These are phyloP conservation scores for Dinomys branickii DNA, from an alignment of 2,113 vertebrate genomes.

Conservation along the genomic window DNA sequence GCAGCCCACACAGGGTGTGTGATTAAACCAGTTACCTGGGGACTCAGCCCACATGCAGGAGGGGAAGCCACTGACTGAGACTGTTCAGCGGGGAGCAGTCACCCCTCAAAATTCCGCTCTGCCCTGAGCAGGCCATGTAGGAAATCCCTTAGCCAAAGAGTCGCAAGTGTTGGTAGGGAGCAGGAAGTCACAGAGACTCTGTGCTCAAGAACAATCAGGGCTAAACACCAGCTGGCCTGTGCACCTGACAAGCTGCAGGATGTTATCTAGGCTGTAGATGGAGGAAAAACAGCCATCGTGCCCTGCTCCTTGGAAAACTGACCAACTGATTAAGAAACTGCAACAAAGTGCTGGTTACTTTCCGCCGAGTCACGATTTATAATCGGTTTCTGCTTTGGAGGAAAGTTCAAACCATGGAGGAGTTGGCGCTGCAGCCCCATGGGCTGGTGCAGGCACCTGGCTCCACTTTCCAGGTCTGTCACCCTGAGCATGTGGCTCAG, in stretches of 20 bases:
- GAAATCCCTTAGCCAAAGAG: background rate
- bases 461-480: background rate
- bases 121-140: background rate
- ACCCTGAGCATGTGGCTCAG: background rate
- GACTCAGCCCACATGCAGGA: background rate
- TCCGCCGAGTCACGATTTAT: background rate
- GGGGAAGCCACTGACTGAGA: background rate
- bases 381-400: slow-evolving; percentile 36
- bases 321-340: background rate
- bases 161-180: background rate
- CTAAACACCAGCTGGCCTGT: background rate
- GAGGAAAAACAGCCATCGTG: background rate
- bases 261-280: background rate
- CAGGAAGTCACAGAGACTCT: background rate
- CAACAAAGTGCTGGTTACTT: background rate
- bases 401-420: slow-evolving; percentile 1
- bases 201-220: background rate
- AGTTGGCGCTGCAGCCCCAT: background rate
- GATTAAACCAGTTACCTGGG: background rate
- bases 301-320: background rate
- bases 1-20: background rate
- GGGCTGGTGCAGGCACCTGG: background rate
- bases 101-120: background rate
- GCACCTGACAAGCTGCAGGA: background rate
- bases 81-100: background rate